Evolutionary conservation across 2,888 invertebrate species (phyloP), one percentile per base, ranked within the genome.

Genomic region (Melieria omissa): DNA sequence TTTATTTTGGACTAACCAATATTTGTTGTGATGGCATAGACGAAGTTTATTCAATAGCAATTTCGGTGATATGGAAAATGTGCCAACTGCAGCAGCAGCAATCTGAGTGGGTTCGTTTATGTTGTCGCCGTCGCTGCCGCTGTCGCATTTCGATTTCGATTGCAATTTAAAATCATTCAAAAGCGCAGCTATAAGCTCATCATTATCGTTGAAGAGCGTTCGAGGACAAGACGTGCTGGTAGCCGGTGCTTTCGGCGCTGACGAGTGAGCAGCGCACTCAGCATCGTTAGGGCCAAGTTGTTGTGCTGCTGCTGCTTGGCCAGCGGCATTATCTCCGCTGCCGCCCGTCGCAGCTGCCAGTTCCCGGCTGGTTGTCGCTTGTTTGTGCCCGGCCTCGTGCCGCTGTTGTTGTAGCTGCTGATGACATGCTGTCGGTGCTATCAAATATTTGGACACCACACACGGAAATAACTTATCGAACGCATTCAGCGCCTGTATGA

Each of bases 1-100:
- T 85, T 87, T 87, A 85, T 86, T 87, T 81, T 87, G 87, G 78
- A 87, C 87, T 80, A 87, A 82, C 87, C 87, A 87, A 84, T 87
- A 87, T 84, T 86, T 87, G 83, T 87, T 87, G 80, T 86, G 83
- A 80, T 83, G 82, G 79, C 86, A 87, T 73, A 85, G 82, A 76
- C 85, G 84, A 81, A 86, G 84, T 85, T 86, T 85, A 80, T 79
- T 84, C 81, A 87, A 82, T 76, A 86, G 83, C 80, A 86, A 82
- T 86, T 86, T 86, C 49, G 85, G 85, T 76, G 86, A 85, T 78
- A 86, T 84, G 78, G 81, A 79, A 80, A 81, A 77, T 66, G 44
- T 61, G 64, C 66, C 71, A 70, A 54, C 70, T 42, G 62, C 63
- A 58, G 47, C 71, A 70, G 49, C 60, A 65, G 29, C 65, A 46